phyloP scores from a whole-genome alignment of 2,888 invertebrate genomes.

The Microplitis manilae region DNA sequence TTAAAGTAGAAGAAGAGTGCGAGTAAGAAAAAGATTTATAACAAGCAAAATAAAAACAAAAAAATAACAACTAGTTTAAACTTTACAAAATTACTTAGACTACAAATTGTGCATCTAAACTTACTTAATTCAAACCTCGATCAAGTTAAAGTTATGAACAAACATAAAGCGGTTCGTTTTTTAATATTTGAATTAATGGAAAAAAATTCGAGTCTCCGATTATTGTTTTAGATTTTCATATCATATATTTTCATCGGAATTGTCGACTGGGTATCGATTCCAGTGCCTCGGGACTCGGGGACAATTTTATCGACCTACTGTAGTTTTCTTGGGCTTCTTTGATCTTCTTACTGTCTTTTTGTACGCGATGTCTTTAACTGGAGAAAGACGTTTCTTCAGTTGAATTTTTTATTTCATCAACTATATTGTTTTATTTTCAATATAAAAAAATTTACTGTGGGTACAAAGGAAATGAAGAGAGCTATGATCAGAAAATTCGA shows the following conservation, averaged over 20 bases:
- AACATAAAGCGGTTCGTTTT: no score
- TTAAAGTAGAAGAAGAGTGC: not conserved
- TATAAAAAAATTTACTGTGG: no score
- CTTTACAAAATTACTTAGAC: not conserved
- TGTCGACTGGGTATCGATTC: not conserved
- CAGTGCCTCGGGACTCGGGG: not conserved
- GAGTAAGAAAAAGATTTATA: not conserved
- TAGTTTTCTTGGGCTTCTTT: conserved; percentile 11
- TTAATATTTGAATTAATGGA: not conserved
- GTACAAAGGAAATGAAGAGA: no score
- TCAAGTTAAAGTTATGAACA: not conserved
- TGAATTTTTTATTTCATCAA: no score
- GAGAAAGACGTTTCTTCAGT: no score
- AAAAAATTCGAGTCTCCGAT: not conserved
- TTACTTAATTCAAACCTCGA: not conserved
- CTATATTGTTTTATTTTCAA: no score
- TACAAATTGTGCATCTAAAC: not conserved
- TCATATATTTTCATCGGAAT: not conserved
- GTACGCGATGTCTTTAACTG: no score
- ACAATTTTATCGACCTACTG: conserved; percentile 20
- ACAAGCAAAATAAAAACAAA: not conserved
- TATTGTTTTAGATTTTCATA: not conserved
- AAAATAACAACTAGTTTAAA: not conserved
- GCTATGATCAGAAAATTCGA: no score
- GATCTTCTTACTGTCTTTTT: conserved; percentile 6